A percentile compares a stretch with the other conserved stretches of the same genome.
These are phyloP conservation scores for Halcyon smyrnensis DNA, from an alignment of 2,797 vertebrate species.

Conservation along the genomic window DNA sequence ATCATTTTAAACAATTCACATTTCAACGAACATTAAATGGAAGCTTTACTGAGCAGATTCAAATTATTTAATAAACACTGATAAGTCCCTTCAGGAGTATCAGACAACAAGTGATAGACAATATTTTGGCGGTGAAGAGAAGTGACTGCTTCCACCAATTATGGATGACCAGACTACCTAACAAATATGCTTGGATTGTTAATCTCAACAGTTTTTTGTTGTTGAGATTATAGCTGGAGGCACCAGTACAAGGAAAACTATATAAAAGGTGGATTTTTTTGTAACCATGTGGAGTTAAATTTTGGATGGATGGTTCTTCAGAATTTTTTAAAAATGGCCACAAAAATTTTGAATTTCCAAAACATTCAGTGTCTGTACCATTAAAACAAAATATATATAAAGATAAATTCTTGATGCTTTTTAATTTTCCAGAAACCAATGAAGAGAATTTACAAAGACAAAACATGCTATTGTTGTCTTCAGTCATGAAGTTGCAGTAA, in stretches of 20 bases:
- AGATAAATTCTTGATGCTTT: neutral
- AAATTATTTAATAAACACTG: constrained; percentile 23
- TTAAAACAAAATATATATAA: neutral
- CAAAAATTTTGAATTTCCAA: neutral
- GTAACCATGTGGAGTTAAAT: neutral
- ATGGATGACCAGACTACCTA: neutral
- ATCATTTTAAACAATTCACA: neutral
- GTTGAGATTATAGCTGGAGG: neutral
- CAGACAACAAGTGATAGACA: constrained; percentile 9
- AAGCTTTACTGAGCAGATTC: neutral
- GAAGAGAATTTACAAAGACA: neutral
- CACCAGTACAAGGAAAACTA: neutral
- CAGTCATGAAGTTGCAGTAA: neutral
- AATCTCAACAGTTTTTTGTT: neutral
- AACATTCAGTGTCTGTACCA: neutral
- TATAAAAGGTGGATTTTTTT: neutral
- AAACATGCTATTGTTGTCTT: neutral
- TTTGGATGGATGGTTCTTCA: neutral
- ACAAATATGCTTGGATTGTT: neutral
- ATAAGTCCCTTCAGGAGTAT: constrained; percentile 28
- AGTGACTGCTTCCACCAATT: constrained; percentile 16
- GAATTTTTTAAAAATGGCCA: neutral
- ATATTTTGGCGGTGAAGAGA: constrained; percentile 23
- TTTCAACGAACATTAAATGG: neutral
- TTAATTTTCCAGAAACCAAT: neutral